Evolutionary conservation across 2,888 invertebrate species (phyloP).

Genomic region (Himalopsyche kuldschensis): DNA sequence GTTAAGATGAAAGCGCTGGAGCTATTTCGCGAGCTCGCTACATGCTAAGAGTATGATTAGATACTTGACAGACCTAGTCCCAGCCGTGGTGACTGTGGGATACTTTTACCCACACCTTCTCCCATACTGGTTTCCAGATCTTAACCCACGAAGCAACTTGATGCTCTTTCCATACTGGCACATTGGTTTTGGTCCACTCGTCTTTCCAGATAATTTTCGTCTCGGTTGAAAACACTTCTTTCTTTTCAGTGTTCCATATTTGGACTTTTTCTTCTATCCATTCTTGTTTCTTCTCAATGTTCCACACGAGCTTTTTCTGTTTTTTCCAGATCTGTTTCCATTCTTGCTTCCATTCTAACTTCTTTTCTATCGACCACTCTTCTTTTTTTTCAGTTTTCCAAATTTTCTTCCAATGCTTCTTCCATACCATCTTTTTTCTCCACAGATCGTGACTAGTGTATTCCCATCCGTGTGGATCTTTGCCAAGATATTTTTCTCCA

Average conservation of each 20-base stretch:
- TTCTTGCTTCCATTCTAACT: constrained; percentile 73
- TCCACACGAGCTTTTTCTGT: constrained; percentile 75
- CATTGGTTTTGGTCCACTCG: constrained; percentile 73
- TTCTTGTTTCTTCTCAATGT: constrained; percentile 69
- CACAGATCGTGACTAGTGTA: constrained; percentile 83
- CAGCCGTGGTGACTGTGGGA: not conserved
- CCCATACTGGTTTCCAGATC: constrained; percentile 80
- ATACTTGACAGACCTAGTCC: not conserved
- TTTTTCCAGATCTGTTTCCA: constrained; percentile 83
- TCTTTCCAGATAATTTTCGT: constrained; percentile 66
- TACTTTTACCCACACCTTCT: not conserved
- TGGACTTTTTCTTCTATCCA: constrained; percentile 64
- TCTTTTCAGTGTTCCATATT: constrained; percentile 61
- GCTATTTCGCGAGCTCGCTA: not conserved
- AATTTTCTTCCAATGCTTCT: constrained; percentile 70
- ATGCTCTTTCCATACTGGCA: constrained; percentile 73
- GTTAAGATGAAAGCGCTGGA: not conserved
- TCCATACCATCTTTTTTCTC: constrained; percentile 84
- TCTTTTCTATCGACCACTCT: constrained; percentile 69
- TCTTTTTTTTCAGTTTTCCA: constrained; percentile 68
- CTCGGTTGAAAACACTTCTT: constrained; percentile 60
- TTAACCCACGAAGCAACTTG: constrained; percentile 79
- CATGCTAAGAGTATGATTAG: not conserved
- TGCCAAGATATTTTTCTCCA: constrained; percentile 78
- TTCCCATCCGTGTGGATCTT: constrained; percentile 80